Evolutionary conservation across 2,113 vertebrate genomes (phyloP), one percentile per base, ranked within the genome.

Genomic region (Perca fluviatilis): DNA sequence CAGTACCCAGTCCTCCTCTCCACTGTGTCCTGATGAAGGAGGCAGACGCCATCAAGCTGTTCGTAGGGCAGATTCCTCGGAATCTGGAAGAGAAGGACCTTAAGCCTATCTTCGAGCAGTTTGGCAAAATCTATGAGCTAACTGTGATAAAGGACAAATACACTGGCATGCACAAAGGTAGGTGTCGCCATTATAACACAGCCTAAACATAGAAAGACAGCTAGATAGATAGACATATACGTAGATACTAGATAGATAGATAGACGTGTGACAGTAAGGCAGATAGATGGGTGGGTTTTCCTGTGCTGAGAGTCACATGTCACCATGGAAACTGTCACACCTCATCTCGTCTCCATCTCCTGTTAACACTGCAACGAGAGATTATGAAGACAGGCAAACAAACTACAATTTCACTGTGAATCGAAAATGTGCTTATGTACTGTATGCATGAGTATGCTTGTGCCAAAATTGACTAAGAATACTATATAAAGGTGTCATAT

Each of bases 111-210:
- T 98, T 98, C 9, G 97, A 98, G 88, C 97, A 98, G 90, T 98
- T 98, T 70, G 97, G 97, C 19, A 97, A 97, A 76, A 98, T 98
- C 96, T 98, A 97, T 92, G 97, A 99, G 94, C 93, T 99, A 89
- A 99, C 97, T 71, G 97, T 98, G 94, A 98, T 99, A 94, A 99
- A 99, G 95, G 97, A 99, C 95, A 98, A 97, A 95, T 97, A 97
- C 95, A 98, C 97, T n/a, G 97, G 97, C 75, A 97, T 97, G 97
- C 97, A 99, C 95, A 99, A 99, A 97, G 97, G 97, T 98, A 93
- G 81, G 93, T 81, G 51, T 71, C 15, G 21, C 25, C 78, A 5
- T 69, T 54, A 6, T 61, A 51, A 74, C 19, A 49, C 56, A 75
- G 56, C 56, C 19, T 82, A 76, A 79, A 86, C 11, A 51, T 16